Evolutionary conservation across 2,113 vertebrate species (phyloP).

Genomic region (Spermophilus dauricus): DNA sequence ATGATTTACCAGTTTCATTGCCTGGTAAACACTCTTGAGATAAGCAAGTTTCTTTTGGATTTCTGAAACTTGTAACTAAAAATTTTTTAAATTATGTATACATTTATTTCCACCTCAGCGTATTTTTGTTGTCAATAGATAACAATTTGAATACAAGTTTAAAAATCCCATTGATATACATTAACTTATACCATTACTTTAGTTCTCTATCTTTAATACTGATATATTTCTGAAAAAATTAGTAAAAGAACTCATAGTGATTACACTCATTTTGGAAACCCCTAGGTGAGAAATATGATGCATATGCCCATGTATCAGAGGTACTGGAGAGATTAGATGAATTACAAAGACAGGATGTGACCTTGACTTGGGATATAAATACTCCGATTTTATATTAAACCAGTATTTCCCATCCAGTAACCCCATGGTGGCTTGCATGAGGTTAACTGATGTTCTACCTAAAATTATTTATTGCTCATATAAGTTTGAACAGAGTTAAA

Average conservation of each 20-base stretch:
- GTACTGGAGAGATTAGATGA: neutral
- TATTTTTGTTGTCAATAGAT: neutral
- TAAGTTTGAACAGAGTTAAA: neutral
- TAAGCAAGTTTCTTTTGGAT: neutral
- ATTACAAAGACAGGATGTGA: neutral
- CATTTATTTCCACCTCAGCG: neutral
- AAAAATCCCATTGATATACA: neutral
- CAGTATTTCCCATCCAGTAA: neutral
- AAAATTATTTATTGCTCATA: slow-evolving; percentile 47
- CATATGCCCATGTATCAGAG: neutral
- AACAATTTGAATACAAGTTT: neutral
- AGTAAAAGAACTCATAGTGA: neutral
- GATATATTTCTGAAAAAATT: neutral
- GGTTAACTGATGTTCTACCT: neutral
- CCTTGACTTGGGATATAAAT: neutral
- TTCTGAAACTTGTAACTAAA: neutral
- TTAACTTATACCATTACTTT: neutral
- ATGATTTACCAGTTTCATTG: neutral
- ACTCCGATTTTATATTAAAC: neutral
- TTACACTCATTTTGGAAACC: neutral
- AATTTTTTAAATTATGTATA: neutral
- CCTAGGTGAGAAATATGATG: neutral
- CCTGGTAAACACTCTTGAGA: neutral
- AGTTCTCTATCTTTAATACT: neutral
- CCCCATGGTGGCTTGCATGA: neutral